These are phyloP conservation scores for Metridium senile DNA, from an alignment of 92 coral and sea anemone species.

Conservation along the genomic window DNA sequence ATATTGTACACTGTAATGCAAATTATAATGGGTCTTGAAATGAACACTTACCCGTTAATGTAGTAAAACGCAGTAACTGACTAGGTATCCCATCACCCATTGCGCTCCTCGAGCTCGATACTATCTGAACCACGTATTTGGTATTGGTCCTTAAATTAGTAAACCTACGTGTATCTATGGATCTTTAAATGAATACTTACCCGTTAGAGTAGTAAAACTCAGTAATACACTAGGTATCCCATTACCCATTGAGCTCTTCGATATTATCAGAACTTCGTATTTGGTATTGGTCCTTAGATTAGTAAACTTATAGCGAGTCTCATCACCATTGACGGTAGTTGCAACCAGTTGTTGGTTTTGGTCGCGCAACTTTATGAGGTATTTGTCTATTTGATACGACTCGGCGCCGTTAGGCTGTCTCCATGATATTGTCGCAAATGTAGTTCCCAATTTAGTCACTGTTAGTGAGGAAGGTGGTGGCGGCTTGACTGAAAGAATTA, in stretches of 20 bases:
- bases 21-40: no score
- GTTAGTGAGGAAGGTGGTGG: constrained; percentile 21
- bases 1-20: no score
- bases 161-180: no score
- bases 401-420: not conserved
- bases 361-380: constrained; percentile 11
- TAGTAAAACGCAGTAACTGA: not conserved
- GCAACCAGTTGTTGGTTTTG: no score
- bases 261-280: constrained; percentile 6
- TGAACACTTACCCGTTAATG: constrained; percentile 19
- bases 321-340: not conserved
- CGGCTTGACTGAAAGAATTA: constrained; percentile 8
- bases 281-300: constrained; percentile 7
- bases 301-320: not conserved
- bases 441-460: not conserved
- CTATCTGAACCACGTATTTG: no score
- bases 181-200: no score
- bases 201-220: no score
- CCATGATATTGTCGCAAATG: constrained; percentile 8
- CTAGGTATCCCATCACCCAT: constrained; percentile 12
- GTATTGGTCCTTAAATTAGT: no score
- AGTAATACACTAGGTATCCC: no score
- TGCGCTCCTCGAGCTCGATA: constrained; percentile 3
- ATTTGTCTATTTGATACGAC: constrained; percentile 10
- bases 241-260: no score